Evolutionary conservation across 2,797 vertebrate species (phyloP).

Genomic region (Pelochelys cantorii): DNA sequence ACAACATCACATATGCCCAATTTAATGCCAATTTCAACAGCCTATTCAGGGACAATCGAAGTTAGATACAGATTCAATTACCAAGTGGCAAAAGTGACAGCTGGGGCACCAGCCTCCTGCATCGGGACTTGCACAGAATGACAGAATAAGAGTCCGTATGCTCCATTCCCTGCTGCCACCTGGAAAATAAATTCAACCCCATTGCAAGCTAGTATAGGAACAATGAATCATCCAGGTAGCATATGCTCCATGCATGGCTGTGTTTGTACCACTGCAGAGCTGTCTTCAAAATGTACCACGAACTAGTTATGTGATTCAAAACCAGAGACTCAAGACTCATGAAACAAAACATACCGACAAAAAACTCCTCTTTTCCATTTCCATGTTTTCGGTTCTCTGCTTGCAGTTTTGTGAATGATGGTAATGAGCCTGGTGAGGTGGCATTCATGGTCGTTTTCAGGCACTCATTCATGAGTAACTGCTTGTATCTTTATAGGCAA

Average conservation of each 20-base stretch:
- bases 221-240: background rate
- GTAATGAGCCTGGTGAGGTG: background rate
- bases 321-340: background rate
- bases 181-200: background rate
- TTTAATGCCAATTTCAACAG: background rate
- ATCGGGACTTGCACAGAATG: rapidly evolving
- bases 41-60: background rate
- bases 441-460: background rate
- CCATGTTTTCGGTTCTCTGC: background rate
- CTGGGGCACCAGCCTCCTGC: background rate
- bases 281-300: background rate
- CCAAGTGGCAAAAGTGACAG: background rate
- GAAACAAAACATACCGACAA: background rate
- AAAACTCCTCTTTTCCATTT: background rate
- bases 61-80: background rate
- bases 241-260: background rate
- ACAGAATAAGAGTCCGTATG: background rate
- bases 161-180: background rate
- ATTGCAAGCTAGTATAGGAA: background rate
- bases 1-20: background rate
- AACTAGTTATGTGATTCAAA: background rate
- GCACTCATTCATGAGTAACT: background rate
- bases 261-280: slow-evolving; percentile 4
- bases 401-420: background rate
- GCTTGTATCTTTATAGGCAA: background rate